Evolutionary conservation across 2,113 vertebrate genomes (phyloP).

Genomic region (Patagioenas fasciata): DNA sequence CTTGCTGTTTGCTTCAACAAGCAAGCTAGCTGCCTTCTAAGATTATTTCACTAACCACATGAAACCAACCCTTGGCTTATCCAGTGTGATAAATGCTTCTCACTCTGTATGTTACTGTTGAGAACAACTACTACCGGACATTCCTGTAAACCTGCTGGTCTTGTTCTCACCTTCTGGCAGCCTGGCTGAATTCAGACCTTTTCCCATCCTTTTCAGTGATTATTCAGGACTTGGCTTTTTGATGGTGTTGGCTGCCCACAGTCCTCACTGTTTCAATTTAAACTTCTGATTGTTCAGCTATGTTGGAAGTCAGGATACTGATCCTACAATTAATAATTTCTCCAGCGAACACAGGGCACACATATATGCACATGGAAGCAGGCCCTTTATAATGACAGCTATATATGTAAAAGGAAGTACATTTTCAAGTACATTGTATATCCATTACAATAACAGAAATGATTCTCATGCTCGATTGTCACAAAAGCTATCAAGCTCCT

Average conservation of each 20-base stretch:
- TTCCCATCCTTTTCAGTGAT: background rate
- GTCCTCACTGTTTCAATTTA: background rate
- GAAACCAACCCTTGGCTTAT: background rate
- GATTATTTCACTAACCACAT: conserved; percentile 12
- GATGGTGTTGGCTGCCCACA: background rate
- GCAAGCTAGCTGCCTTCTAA: background rate
- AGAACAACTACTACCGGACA: background rate
- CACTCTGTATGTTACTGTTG: background rate
- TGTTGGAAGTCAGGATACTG: background rate
- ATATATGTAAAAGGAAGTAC: background rate
- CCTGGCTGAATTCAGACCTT: background rate
- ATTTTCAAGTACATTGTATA: background rate
- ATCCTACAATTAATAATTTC: background rate
- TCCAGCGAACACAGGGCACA: background rate
- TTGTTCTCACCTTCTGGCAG: background rate
- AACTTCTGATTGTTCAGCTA: background rate
- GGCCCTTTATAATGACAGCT: background rate
- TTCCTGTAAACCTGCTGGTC: background rate
- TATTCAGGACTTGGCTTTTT: background rate
- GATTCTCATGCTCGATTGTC: background rate
- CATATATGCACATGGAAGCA: accelerated
- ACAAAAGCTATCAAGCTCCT: background rate
- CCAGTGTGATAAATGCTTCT: conserved; percentile 16
- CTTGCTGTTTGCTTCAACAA: background rate
- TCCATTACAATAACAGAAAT: background rate